Evolutionary conservation across 2,888 invertebrate genomes (phyloP), one percentile per base, ranked within the genome.

Genomic region (Galerucella calmariensis): DNA sequence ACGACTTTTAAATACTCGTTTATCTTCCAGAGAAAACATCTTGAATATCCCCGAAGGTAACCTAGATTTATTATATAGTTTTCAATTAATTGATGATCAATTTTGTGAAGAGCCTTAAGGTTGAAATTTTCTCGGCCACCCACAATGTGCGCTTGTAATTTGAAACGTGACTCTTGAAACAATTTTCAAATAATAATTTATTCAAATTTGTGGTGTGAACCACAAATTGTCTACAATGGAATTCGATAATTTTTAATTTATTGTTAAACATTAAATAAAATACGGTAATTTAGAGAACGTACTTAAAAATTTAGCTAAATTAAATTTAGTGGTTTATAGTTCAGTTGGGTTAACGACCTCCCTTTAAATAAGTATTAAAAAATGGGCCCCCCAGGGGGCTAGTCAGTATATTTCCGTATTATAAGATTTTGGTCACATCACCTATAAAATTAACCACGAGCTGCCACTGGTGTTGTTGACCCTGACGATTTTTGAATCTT

Each of bases 161-260:
- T 69, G 61, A 69, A 69, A 69, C 69, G 69, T 69, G 69, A 69
- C 69, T 69, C 2, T 24, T 12, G 10, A 69, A 61, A 61, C 53
- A 69, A 53, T 61, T 61, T 69, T 69, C 61, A 59, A 68, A 51
- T 48, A 61, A 61, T 69, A 69, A 69, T 61, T 69, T 69, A 69
- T 69, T 69, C 27, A 61, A 69, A 69, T 61, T 68, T 48, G 69
- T 69, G 62, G 61, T n/a, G 61, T 62, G 61, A 69, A 69, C 69
- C 69, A 62, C 61, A 62, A 69, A 59, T 24, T 68, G 59, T 68
- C 59, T 53, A 53, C 41, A 67, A 53, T 48, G 24, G 48, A 66
- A 24, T 51, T 66, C 35, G 16, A 67, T 67, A 67, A 67, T 35
- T 67, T n/a, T 9, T 68, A 68, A 44, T 35, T 67, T 67, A 67